Percentiles rank a stretch among this genome's conserved stretches.
phyloP scores from a whole-genome alignment of 92 coral and sea anemone species.

The Zoanthus gigantus region DNA sequence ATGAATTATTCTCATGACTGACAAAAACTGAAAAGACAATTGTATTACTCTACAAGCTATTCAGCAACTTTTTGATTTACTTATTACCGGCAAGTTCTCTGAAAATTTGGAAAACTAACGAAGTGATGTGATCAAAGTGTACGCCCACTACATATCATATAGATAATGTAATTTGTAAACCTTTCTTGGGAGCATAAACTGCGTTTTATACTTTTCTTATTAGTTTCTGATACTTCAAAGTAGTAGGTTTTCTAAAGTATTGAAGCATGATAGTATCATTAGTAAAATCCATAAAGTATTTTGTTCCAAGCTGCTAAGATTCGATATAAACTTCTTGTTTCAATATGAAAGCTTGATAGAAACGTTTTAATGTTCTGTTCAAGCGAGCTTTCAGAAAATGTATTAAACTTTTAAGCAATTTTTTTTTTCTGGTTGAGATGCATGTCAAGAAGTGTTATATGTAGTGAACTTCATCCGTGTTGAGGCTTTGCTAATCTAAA shows the following conservation, averaged over 20 bases:
- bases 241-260: neutral
- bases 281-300: neutral
- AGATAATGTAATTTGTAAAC: neutral
- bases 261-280: neutral
- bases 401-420: no score
- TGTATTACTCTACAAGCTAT: neutral
- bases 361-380: no score
- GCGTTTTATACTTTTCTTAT: neutral
- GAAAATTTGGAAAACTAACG: neutral
- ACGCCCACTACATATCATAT: conserved; percentile 27
- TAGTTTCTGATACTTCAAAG: neutral
- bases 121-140: neutral
- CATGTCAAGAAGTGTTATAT: neutral
- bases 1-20: neutral
- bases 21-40: neutral
- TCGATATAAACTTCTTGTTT: neutral
- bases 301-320: neutral
- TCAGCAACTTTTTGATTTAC: neutral
- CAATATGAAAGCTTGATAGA: neutral
- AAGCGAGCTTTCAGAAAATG: no score
- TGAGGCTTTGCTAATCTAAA: neutral
- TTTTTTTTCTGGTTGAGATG: neutral
- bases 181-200: neutral
- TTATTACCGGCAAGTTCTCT: neutral
- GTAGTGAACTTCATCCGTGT: neutral